phyloP scores from a whole-genome alignment of 2,888 invertebrate species.

The Rhagonycha fulva region DNA sequence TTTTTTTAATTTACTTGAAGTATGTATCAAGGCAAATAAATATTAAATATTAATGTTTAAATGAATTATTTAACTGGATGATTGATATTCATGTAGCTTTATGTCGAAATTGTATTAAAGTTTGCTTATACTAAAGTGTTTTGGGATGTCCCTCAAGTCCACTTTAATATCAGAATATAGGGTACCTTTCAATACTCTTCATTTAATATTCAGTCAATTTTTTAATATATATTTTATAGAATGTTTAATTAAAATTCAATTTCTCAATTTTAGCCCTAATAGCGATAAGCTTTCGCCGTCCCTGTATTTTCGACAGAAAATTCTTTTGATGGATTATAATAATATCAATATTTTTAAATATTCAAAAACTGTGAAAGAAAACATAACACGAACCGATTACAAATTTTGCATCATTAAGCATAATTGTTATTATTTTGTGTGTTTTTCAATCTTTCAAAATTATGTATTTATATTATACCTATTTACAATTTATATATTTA shows the following conservation, averaged over 20 bases:
- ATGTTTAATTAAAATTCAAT: background rate
- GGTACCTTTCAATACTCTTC: conserved; percentile 2
- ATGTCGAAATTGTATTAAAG: conserved; percentile 32
- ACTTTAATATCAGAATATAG: conserved; percentile 43
- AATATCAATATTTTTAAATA: background rate
- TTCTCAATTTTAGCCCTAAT: background rate
- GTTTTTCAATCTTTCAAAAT: background rate
- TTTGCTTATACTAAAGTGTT: conserved; percentile 33
- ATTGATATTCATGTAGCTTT: conserved; percentile 29
- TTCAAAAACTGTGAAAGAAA: background rate
- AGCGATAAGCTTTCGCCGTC: background rate
- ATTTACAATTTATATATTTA: background rate
- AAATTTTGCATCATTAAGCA: background rate
- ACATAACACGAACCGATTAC: background rate
- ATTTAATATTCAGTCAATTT: conserved; percentile 9
- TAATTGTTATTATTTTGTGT: background rate
- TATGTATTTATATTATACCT: no score
- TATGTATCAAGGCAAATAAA: conserved; percentile 17
- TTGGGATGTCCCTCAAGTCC: conserved; percentile 47
- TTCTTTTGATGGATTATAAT: background rate
- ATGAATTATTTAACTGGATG: conserved; percentile 27
- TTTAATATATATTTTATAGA: background rate
- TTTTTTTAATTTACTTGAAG: conserved; percentile 4
- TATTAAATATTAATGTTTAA: conserved; percentile 36
- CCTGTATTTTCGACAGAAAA: background rate